Conservation (phyloP, 2,113 vertebrate species). For the Vulpes ferrilata region DNA sequence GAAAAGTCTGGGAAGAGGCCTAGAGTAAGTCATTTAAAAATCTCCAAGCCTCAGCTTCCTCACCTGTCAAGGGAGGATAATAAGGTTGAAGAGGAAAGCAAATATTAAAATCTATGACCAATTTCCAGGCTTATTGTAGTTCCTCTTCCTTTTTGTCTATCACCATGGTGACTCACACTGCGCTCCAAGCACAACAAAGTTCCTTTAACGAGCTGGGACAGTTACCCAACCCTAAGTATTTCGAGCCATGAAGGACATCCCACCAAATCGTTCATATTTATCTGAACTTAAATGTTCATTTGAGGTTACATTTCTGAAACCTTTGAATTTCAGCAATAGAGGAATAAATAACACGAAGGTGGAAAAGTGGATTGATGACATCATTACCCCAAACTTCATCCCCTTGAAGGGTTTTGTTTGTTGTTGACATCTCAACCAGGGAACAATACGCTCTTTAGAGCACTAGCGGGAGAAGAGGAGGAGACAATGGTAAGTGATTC, state of each 20-base stretch:
- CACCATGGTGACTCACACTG: not conserved
- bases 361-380: not conserved
- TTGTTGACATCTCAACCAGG: not conserved
- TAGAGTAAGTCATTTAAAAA: not conserved
- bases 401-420: not conserved
- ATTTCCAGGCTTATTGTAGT: not conserved
- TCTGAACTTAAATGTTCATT: not conserved
- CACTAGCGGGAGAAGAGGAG: not conserved
- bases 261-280: not conserved
- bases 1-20: constrained; percentile 2
- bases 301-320: not conserved
- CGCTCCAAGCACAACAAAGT: not conserved
- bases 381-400: not conserved
- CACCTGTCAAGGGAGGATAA: not conserved
- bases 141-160: not conserved
- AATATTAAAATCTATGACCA: not conserved
- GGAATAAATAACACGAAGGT: not conserved
- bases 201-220: not conserved
- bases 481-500: not conserved
- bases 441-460: not conserved
- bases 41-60: not conserved
- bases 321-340: not conserved
- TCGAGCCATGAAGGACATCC: not conserved
- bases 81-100: not conserved
- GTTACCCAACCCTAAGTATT: not conserved